phyloP scores from a whole-genome alignment of 2,113 vertebrate species.

The Dicrurus megarhynchus region DNA sequence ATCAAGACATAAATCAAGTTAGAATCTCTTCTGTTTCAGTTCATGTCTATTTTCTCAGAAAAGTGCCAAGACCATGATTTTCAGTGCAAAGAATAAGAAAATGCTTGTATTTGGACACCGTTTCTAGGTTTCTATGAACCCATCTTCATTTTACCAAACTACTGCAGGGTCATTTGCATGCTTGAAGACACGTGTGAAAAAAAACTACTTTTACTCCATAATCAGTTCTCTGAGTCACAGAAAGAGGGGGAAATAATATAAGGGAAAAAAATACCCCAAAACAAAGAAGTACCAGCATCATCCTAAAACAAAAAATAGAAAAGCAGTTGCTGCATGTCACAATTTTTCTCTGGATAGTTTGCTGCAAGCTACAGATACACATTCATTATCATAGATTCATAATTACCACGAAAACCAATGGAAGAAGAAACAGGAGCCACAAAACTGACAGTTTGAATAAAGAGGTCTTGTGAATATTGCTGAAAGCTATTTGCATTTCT shows the following conservation, averaged over 20 bases:
- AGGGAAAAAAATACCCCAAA: too few species aligned
- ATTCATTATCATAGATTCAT: not conserved
- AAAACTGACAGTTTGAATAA: not conserved
- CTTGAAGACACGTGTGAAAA: not conserved
- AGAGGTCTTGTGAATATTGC: not conserved
- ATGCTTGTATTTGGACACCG: not conserved
- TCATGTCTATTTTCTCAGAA: not conserved
- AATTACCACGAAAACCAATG: not conserved
- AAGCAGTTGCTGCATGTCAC: not conserved
- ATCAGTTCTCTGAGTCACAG: not conserved
- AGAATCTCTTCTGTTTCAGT: not conserved
- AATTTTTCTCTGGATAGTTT: not conserved
- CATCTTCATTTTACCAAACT: not conserved
- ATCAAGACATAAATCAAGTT: not conserved
- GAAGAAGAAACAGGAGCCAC: not conserved
- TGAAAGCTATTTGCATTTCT: conserved; percentile 20
- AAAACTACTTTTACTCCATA: not conserved
- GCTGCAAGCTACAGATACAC: not conserved
- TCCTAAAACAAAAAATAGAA: not conserved
- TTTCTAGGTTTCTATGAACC: not conserved
- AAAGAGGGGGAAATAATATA: not conserved
- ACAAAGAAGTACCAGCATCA: not conserved
- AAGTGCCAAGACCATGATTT: not conserved
- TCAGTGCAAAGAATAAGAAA: not conserved
- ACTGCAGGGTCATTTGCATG: not conserved